Evolutionary conservation across 2,888 invertebrate species (phyloP), one percentile per base, ranked within the genome.

Genomic region (Salticus scenicus): DNA sequence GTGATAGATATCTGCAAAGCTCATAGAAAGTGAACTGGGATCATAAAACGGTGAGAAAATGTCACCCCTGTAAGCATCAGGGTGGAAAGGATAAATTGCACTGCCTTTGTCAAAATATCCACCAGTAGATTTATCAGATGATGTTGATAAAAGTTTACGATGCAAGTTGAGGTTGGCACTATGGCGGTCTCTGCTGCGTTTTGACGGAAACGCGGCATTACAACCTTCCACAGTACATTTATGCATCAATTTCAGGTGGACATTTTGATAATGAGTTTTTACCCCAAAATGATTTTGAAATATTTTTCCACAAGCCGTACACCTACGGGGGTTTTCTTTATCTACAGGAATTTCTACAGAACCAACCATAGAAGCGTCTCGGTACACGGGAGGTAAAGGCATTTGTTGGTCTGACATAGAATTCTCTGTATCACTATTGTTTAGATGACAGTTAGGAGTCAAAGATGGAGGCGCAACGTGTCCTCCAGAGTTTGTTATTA

Each of bases 171-270:
- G 93, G 91, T 98, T 98, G 28, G 97, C 94, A 90, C 96, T 96
- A 91, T 98, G 98, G 1, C 97, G 93, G 90, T 98, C 98, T 89
- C 98, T 94, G 90, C 96, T 96, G 82, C 97, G 93, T 91, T 97
- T 98, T 0, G 98, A 97, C 7, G 97, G 96, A 91, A 98, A 98
- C 0, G 97, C 96, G 0, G 98, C 98, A 92, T 96, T 96, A 91
- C 98, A 98, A 0, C 98, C 97, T 88, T 97, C 97, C 42, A 97
- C 95, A 90, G 95, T 96, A 92, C 98, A 98, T 90, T 96, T 96
- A 92, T 98, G 98, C 95, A 97, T 96, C 85, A 98, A 92, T 92
- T 98, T 98, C 77, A 98, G 94, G 92, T 98, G 98, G 12, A 97
- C 96, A 91, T 96, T 98, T 92, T 97, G 97, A 91, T 97, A 98